Evolutionary conservation across 2,113 vertebrate species (phyloP).

Genomic region (Hippocampus abdominalis): DNA sequence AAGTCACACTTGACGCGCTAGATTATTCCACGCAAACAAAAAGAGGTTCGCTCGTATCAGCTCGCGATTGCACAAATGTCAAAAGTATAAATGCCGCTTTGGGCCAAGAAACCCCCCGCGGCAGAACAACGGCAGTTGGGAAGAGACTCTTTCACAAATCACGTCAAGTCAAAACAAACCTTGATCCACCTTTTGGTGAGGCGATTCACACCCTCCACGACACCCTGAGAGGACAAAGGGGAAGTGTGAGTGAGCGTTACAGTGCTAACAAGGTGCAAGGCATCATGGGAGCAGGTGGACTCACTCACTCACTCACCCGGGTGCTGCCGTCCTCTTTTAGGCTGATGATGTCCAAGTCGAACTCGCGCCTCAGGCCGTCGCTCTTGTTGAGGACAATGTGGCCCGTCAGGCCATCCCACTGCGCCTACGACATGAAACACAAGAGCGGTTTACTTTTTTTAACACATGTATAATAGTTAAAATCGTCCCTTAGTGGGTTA

Average conservation of each 20-base stretch:
- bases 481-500: no score
- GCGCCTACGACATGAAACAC: conserved; percentile 71
- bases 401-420: conserved; percentile 94
- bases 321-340: conserved; percentile 92
- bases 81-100: no score
- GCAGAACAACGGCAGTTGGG: no score
- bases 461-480: neutral
- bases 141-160: no score
- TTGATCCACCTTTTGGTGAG: conserved; percentile 93
- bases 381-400: conserved; percentile 94
- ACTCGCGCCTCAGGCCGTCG: conserved; percentile 90
- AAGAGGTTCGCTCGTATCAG: no score
- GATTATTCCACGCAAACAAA: neutral
- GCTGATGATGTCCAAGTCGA: conserved; percentile 96
- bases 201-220: conserved; percentile 74
- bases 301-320: conserved; percentile 85
- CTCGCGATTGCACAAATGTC: no score
- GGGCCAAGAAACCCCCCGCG: no score
- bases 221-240: conserved; percentile 64
- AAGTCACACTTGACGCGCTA: neutral
- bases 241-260: conserved; percentile 3
- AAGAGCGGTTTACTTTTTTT: neutral
- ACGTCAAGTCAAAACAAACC: conserved; percentile 70
- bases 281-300: neutral
- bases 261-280: conserved; percentile 48